Percentiles rank a stretch among this genome's conserved stretches.
Conservation (phyloP, 2,113 vertebrate species). For the Pao palembangensis region DNA sequence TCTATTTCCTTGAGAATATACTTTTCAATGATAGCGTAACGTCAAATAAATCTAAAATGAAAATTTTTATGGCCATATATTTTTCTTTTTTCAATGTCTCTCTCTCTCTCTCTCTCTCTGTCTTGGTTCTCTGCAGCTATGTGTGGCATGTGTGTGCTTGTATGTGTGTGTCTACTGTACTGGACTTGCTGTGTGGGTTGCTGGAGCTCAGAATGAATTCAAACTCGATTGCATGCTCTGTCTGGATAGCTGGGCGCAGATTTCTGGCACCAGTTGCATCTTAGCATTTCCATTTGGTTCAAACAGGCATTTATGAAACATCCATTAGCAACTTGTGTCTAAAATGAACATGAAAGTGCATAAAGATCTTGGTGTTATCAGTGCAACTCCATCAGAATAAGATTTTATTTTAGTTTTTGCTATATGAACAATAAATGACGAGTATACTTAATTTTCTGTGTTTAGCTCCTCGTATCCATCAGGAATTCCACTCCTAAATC, state of each 20-base stretch:
- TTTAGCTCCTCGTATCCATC: background rate
- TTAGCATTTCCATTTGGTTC: conserved; percentile 38
- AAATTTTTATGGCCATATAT: too few relatives aligned
- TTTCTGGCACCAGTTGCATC: conserved; percentile 29
- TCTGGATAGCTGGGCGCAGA: conserved; percentile 27
- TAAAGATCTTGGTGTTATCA: background rate
- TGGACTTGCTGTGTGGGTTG: conserved; percentile 44
- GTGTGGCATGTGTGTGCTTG: background rate
- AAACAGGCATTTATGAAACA: conserved; percentile 24
- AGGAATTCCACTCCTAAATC: background rate
- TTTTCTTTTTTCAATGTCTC: too few relatives aligned
- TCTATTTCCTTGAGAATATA: too few relatives aligned
- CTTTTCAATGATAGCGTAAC: too few relatives aligned
- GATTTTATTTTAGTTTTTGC: too few relatives aligned
- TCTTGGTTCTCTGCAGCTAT: too few relatives aligned
- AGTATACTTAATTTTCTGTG: background rate
- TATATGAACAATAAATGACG: background rate
- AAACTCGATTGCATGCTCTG: conserved; percentile 28
- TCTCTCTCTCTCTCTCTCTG: too few relatives aligned
- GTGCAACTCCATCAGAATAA: conserved; percentile 3
- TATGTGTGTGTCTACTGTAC: conserved; percentile 24
- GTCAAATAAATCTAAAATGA: too few relatives aligned
- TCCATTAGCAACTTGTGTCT: conserved; percentile 26
- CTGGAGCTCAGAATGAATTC: conserved; percentile 41
- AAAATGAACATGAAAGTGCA: conserved; percentile 22